These are phyloP conservation scores for Eupithecia subumbrata DNA, from an alignment of 2,888 invertebrate species.

Conservation along the genomic window DNA sequence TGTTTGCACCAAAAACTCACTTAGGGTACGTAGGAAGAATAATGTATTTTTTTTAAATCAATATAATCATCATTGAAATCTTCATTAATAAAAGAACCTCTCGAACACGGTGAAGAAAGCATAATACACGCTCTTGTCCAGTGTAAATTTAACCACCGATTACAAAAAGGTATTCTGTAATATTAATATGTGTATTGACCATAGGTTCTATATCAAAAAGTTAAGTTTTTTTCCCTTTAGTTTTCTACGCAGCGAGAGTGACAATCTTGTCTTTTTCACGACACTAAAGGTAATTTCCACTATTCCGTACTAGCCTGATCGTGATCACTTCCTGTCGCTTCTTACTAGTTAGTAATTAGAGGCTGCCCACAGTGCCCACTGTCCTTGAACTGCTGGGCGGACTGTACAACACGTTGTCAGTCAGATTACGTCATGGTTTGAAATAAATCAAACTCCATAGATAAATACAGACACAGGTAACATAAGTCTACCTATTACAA, in stretches of 20 bases:
- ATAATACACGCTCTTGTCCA: too few relatives aligned
- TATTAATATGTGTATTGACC: too few relatives aligned
- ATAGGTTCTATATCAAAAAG: too few relatives aligned
- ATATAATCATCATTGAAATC: too few relatives aligned
- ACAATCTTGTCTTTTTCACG: neutral
- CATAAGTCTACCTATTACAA: neutral
- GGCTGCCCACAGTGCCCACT: conserved; percentile 40
- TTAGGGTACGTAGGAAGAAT: too few relatives aligned
- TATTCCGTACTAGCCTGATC: conserved; percentile 17
- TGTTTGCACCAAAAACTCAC: neutral
- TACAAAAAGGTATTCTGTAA: too few relatives aligned
- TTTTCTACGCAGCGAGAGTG: neutral
- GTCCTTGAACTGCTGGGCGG: conserved; percentile 47
- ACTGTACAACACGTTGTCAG: conserved; percentile 11
- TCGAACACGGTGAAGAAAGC: too few relatives aligned
- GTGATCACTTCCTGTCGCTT: conserved; percentile 28
- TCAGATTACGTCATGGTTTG: conserved; percentile 60
- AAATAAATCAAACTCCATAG: conserved; percentile 61
- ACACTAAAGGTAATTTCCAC: conserved; percentile 20
- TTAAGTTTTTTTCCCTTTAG: too few relatives aligned
- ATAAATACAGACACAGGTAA: neutral
- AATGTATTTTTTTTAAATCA: too few relatives aligned
- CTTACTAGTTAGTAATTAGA: conserved; percentile 30
- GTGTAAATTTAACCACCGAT: too few relatives aligned
- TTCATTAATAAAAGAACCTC: too few relatives aligned